Evolutionary conservation across 2,888 invertebrate species (phyloP).

Genomic region (Eristalis arbustorum): DNA sequence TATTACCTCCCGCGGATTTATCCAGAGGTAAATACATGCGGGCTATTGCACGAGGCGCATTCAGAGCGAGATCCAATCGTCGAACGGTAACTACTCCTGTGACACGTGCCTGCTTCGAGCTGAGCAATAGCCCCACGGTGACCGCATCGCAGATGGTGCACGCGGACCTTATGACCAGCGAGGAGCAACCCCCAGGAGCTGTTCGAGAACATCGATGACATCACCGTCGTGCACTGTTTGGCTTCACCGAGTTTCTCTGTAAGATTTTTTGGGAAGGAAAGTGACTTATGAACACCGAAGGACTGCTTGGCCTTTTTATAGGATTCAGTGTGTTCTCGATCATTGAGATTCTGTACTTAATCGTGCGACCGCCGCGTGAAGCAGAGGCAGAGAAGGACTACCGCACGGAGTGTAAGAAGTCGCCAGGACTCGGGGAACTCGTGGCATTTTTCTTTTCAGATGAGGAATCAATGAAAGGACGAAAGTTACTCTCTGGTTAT

Average conservation of each 20-base stretch:
- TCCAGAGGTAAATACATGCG: constrained; percentile 86
- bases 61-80: constrained; percentile 84
- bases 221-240: constrained; percentile 88
- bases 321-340: constrained; percentile 91
- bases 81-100: constrained; percentile 78
- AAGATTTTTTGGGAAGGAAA: no score
- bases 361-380: constrained; percentile 79
- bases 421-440: neutral
- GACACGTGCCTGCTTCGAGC: constrained; percentile 86
- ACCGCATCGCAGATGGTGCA: constrained; percentile 83
- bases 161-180: constrained; percentile 76
- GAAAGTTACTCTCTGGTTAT: constrained; percentile 24
- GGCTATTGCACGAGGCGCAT: constrained; percentile 82
- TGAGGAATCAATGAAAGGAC: constrained; percentile 21
- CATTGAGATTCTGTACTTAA: constrained; percentile 88
- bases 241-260: constrained; percentile 91
- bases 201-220: constrained; percentile 81
- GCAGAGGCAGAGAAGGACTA: constrained; percentile 34
- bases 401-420: constrained; percentile 21
- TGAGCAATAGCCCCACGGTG: constrained; percentile 84
- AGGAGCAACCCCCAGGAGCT: constrained; percentile 74
- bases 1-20: constrained; percentile 83
- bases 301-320: constrained; percentile 89
- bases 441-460: neutral
- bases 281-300: constrained; percentile 84